These are phyloP conservation scores for Nebria ingens DNA, from an alignment of 1,140 invertebrate species.

Conservation along the genomic window DNA sequence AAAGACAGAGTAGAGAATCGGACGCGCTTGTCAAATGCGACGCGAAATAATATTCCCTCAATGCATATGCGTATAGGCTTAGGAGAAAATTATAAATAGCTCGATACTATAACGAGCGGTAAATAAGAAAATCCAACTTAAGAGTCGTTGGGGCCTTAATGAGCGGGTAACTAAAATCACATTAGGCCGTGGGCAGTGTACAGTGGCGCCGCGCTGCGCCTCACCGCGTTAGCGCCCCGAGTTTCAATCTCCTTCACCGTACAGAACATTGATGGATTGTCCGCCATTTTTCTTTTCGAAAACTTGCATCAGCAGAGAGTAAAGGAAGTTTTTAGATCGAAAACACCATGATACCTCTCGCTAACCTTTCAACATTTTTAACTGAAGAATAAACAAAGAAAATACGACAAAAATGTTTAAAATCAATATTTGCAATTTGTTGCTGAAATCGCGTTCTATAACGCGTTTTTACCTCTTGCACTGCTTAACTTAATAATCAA, in stretches of 20 bases:
- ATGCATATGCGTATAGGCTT: background rate
- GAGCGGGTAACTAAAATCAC: slow-evolving; percentile 33
- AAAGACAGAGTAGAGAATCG: background rate
- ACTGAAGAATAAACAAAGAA: too few relatives aligned
- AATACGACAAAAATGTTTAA: too few relatives aligned
- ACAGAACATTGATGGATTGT: slow-evolving; percentile 29
- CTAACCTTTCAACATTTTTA: too few relatives aligned
- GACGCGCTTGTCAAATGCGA: background rate
- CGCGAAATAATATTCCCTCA: background rate
- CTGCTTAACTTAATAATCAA: too few relatives aligned
- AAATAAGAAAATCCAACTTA: background rate
- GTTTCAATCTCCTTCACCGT: slow-evolving; percentile 30
- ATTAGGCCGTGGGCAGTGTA: slow-evolving; percentile 27
- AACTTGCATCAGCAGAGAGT: background rate
- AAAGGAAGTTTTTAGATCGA: background rate
- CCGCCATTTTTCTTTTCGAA: slow-evolving; percentile 26
- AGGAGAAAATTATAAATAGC: background rate
- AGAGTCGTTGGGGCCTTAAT: slow-evolving; percentile 18
- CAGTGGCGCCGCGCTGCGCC: slow-evolving; percentile 19
- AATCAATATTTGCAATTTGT: too few relatives aligned
- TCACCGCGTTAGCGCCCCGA: slow-evolving; percentile 19
- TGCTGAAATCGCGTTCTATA: too few relatives aligned
- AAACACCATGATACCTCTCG: too few relatives aligned
- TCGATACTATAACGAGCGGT: background rate
- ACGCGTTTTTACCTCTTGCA: too few relatives aligned